Evolutionary conservation across 2,113 vertebrate species (phyloP).

Genomic region (Saguinus imperator): DNA sequence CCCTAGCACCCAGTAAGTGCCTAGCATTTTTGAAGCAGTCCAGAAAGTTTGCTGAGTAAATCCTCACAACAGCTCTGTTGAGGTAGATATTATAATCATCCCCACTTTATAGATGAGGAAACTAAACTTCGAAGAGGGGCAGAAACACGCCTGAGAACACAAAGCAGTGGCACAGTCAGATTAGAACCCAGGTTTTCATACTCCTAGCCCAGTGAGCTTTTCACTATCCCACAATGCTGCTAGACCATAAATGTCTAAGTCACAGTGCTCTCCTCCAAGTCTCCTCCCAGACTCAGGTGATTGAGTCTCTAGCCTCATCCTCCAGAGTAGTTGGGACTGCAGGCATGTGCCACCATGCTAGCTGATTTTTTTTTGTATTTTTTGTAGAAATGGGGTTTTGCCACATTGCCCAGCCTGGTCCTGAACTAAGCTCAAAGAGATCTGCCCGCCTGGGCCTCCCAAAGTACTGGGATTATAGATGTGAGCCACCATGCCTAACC

Average conservation of each 20-base stretch:
- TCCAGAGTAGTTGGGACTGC: no score
- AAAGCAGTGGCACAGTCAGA: not conserved
- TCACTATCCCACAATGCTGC: not conserved
- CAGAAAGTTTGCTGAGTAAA: not conserved
- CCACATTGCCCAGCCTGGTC: no score
- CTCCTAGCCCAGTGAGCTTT: not conserved
- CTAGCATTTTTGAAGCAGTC: constrained; percentile 6
- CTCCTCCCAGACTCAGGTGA: no score
- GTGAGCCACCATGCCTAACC: no score
- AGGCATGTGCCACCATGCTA: no score
- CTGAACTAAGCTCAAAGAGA: no score
- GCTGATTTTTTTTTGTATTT: no score
- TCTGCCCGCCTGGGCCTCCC: no score
- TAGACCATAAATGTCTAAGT: not conserved
- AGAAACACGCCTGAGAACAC: constrained; percentile 7
- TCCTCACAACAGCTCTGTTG: not conserved
- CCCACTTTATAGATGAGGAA: not conserved
- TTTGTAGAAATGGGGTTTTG: no score
- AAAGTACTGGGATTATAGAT: no score
- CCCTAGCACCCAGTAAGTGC: not conserved
- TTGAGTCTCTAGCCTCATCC: no score
- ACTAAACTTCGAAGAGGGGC: not conserved
- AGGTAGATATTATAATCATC: not conserved
- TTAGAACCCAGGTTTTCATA: not conserved
- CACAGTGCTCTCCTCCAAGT: constrained; percentile 10